Conservation (phyloP, 1,140 invertebrate genomes). For the Pteromalus puparum region DNA sequence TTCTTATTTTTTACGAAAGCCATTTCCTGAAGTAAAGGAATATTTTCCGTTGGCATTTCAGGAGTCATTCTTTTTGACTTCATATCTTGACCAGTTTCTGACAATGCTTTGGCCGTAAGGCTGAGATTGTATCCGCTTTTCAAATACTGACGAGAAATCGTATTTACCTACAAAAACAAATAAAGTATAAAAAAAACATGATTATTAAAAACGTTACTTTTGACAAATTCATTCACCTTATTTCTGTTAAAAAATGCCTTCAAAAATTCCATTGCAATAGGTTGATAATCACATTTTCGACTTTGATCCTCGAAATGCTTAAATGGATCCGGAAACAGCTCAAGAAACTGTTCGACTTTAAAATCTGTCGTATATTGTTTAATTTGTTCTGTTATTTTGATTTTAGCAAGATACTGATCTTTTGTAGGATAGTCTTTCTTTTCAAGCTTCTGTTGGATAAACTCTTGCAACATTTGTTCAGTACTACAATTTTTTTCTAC, state of each 20-base stretch:
- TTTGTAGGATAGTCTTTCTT: conserved; percentile 75
- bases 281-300: conserved; percentile 61
- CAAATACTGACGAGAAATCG: conserved; percentile 53
- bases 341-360: conserved; percentile 74
- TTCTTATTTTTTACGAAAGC: conserved; percentile 73
- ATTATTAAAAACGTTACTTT: neutral
- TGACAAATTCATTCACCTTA: conserved; percentile 51
- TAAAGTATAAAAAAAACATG: conserved; percentile 11
- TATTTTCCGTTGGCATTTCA: conserved; percentile 61
- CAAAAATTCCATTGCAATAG: conserved; percentile 66
- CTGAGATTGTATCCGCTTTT: conserved; percentile 59
- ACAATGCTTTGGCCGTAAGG: conserved; percentile 58
- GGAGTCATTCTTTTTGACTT: conserved; percentile 52
- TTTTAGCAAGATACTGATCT: conserved; percentile 72
- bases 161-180: conserved; percentile 52
- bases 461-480: conserved; percentile 62
- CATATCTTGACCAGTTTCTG: conserved; percentile 53
- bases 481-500: conserved; percentile 59
- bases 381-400: conserved; percentile 66
- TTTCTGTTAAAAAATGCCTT: conserved; percentile 61
- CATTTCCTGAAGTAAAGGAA: conserved; percentile 72
- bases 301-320: conserved; percentile 70
- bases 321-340: conserved; percentile 76
- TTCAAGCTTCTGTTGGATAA: conserved; percentile 69
- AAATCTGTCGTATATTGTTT: conserved; percentile 72